These are phyloP conservation scores for Onthophagus taurus DNA, from an alignment of 1,140 invertebrate species.

Conservation along the genomic window DNA sequence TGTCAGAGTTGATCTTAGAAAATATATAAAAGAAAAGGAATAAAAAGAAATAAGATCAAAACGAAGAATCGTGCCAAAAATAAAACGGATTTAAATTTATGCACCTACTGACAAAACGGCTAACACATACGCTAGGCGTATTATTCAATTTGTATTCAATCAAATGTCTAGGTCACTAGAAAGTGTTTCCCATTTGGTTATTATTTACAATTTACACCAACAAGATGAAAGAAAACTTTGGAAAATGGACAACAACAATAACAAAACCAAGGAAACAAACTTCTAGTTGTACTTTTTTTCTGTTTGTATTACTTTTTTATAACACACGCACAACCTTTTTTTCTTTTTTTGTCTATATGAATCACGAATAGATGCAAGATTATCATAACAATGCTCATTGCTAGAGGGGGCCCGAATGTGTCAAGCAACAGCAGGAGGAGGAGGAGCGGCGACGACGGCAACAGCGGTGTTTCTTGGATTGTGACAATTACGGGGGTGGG, in stretches of 20 bases:
- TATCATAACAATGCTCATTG: constrained; percentile 11
- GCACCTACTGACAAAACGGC: constrained; percentile 5
- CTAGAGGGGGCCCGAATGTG: constrained; percentile 6
- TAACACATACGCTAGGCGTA: background rate
- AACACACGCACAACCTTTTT: background rate
- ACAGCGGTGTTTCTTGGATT: no score
- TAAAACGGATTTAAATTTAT: constrained; percentile 6
- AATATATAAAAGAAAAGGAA: constrained; percentile 13
- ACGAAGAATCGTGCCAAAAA: constrained; percentile 8
- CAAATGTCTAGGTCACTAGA: constrained; percentile 11
- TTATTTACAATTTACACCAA: no score
- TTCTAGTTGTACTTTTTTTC: background rate
- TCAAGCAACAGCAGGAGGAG: constrained; percentile 2
- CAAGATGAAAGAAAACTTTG: background rate
- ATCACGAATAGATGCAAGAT: constrained; percentile 5
- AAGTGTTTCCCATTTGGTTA: constrained; percentile 5
- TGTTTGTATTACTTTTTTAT: no score
- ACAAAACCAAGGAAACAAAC: background rate
- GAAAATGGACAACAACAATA: no score
- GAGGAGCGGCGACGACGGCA: no score
- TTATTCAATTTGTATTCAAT: constrained; percentile 14
- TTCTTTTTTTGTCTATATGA: no score
- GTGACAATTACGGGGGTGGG: constrained; percentile 26
- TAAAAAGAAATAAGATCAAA: constrained; percentile 6
- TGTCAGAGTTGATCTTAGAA: constrained; percentile 14